Base-by-base conservation (phyloP, 2,797 vertebrate genomes). In the Acanthornis magna region DNA sequence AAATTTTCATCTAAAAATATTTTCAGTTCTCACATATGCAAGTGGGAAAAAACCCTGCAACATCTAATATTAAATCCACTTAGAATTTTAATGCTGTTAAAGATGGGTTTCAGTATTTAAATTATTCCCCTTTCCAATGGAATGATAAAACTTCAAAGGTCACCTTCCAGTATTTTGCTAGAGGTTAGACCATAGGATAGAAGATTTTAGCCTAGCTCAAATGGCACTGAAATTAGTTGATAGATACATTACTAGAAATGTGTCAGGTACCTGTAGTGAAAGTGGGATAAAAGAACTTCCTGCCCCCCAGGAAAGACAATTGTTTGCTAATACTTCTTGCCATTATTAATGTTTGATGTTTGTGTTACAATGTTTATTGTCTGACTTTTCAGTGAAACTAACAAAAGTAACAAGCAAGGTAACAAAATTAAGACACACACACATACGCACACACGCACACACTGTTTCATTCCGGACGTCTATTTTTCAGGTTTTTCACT, bases 391-490 rank as follows among this genome's bases (percentile, higher is more conserved):
- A 57, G 17, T 11, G 81, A 93, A 93, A 51, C 29, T 53, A 65
- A 13, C 8, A 60, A 77, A 72, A 66, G 2, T 34, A 80, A 47
- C 16, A 40, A 71, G 20, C 8, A 51, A 54, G 8, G 6, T 18
- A 55, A 34, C 9, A 72, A 90, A 79, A 78, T 22, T 16, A 65
- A 54, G 72, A 40, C 10, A 7, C 3, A 12, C 25, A 1, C 2
- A 9, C 10, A 19, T 2, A 9, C 6, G 17, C 7, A 13, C 2
- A 22, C 2, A 50, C 18, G 10, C 11, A 26, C 4, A 34, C 7
- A 10, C 30, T 27, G 74, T 94, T 68, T 62, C 5, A 25, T 81
- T 89, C 40, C 66, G 51, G 40, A 70, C 3, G 5, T 48, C 20
- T 47, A 20, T 4, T 90, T 90, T 75, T 57, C 30, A 72, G 4